Evolutionary conservation across 2,888 invertebrate species (phyloP).

Genomic region (Zaprionus bogoriensis): DNA sequence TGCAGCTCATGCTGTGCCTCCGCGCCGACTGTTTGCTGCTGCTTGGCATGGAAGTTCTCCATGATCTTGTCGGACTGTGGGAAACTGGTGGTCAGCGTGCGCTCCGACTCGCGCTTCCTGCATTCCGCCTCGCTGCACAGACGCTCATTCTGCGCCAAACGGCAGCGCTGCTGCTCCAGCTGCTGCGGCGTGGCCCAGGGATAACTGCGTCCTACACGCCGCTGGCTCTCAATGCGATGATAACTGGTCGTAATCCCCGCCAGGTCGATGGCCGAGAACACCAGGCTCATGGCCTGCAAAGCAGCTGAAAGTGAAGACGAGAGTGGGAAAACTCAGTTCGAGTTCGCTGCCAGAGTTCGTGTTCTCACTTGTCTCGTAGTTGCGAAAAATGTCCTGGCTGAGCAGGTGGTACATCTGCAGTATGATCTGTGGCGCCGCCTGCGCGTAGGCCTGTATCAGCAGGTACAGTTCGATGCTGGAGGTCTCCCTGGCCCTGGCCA

Average conservation of each 20-base stretch:
- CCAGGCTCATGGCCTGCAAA: constrained; percentile 87
- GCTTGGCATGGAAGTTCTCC: constrained; percentile 69
- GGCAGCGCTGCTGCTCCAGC: constrained; percentile 62
- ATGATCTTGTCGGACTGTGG: constrained; percentile 81
- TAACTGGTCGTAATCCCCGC: constrained; percentile 88
- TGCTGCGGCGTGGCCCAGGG: constrained; percentile 87
- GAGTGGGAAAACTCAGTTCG: background rate
- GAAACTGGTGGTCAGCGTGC: constrained; percentile 69
- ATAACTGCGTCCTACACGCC: constrained; percentile 87
- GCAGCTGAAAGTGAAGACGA: constrained; percentile 84
- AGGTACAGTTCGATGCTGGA: constrained; percentile 90
- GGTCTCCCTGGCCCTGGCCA: constrained; percentile 85
- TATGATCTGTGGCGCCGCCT: constrained; percentile 89
- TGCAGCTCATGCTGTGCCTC: constrained; percentile 53
- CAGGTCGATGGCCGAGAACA: constrained; percentile 87
- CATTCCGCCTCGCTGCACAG: constrained; percentile 63
- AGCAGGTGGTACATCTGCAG: constrained; percentile 87
- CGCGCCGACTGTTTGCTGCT: background rate
- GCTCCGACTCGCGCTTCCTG: constrained; percentile 69
- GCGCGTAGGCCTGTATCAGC: constrained; percentile 90
- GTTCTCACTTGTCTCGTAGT: constrained; percentile 86
- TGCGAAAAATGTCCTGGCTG: constrained; percentile 84
- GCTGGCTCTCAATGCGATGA: constrained; percentile 91
- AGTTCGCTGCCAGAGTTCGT: background rate
- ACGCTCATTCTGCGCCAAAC: constrained; percentile 63